Evolutionary conservation across 1,140 invertebrate species (phyloP).

Genomic region (Drosophila nasuta): DNA sequence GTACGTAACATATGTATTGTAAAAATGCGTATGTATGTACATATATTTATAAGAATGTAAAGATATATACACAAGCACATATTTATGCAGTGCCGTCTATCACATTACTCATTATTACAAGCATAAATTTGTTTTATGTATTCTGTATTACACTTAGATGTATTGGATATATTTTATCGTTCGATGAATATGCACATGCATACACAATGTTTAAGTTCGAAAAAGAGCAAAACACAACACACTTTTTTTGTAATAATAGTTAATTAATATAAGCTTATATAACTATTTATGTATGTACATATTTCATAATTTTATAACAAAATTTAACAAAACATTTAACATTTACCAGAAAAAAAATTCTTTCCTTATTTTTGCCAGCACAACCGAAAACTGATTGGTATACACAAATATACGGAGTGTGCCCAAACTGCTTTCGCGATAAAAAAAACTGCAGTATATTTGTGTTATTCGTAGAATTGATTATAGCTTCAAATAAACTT

Average conservation of each 20-base stretch:
- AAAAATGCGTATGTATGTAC: not conserved
- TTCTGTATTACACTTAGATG: too few species aligned
- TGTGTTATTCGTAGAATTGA: not conserved
- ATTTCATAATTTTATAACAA: slow-evolving; percentile 10
- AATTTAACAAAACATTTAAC: not conserved
- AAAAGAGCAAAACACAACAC: not conserved
- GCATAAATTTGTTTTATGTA: too few species aligned
- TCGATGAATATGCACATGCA: not conserved
- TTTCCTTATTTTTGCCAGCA: slow-evolving; percentile 29
- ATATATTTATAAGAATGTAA: not conserved
- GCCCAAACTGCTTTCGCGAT: slow-evolving; percentile 7
- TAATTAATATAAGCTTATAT: slow-evolving; percentile 3
- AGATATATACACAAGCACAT: too few species aligned
- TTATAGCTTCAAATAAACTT: too few species aligned
- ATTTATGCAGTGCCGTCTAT: too few species aligned
- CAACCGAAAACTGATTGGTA: slow-evolving; percentile 35
- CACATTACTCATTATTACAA: too few species aligned
- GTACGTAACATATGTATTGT: not conserved
- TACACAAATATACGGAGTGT: slow-evolving; percentile 40
- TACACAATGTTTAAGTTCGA: not conserved
- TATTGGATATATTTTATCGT: too few species aligned
- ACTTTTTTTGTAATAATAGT: not conserved
- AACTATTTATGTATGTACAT: not conserved
- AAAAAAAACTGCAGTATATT: not conserved
- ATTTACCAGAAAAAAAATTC: slow-evolving; percentile 29